Conservation (phyloP, 2,113 vertebrate species). For the Heloderma charlesbogerti region DNA sequence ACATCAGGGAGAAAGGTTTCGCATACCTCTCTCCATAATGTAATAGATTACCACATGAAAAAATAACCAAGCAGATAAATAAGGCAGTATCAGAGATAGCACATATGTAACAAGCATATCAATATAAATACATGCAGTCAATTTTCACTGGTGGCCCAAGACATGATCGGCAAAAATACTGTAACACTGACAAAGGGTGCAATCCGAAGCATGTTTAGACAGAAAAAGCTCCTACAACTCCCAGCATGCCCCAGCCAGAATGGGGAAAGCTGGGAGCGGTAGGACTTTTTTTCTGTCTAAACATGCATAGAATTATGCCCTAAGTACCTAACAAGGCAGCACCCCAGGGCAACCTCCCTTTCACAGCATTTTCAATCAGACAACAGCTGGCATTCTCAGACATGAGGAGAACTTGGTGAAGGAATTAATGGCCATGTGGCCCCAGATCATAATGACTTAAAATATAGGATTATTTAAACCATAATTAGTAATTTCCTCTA, state of each 20-base stretch:
- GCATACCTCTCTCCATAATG: neutral
- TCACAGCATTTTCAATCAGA: neutral
- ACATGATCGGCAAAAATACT: neutral
- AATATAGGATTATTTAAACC: constrained; percentile 14
- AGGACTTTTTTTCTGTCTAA: too few species aligned
- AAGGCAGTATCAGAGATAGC: too few species aligned
- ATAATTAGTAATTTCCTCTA: constrained; percentile 12
- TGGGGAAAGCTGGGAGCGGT: too few species aligned
- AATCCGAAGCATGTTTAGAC: too few species aligned
- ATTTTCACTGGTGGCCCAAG: neutral
- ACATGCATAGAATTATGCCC: too few species aligned
- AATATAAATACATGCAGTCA: neutral
- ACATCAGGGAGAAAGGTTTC: neutral
- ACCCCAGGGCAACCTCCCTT: neutral
- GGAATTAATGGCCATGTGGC: neutral
- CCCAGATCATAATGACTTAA: neutral
- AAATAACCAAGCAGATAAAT: neutral
- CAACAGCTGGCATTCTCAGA: neutral
- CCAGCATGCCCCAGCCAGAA: too few species aligned
- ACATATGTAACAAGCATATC: neutral
- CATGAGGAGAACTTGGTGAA: neutral
- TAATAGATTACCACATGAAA: neutral
- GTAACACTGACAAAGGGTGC: too few species aligned
- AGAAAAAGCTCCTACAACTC: too few species aligned
- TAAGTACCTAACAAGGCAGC: neutral